Evolutionary conservation across 37 sponge, comb jelly and placozoan genomes (phyloP).

Genomic region (Axinella damicornis): DNA sequence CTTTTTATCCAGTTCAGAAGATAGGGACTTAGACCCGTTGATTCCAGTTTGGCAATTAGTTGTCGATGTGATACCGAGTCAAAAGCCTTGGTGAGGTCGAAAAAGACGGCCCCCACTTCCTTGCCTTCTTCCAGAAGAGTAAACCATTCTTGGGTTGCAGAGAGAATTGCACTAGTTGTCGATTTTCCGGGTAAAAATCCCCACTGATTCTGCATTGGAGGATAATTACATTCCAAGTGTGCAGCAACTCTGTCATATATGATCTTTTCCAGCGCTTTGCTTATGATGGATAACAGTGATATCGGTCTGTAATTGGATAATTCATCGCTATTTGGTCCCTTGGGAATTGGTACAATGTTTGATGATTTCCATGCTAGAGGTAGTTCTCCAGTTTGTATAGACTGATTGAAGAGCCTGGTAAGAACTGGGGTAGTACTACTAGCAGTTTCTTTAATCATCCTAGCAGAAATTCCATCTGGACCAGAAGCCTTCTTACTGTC

Average conservation of each 20-base stretch:
- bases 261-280: not conserved
- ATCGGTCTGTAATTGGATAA: conserved; percentile 26
- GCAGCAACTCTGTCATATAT: not conserved
- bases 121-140: not conserved
- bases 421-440: not conserved
- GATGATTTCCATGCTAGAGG: not conserved
- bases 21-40: not conserved
- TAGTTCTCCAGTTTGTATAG: not conserved
- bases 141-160: not conserved
- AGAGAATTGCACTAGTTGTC: not conserved
- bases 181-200: not conserved
- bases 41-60: conserved; percentile 2
- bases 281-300: not conserved
- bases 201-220: not conserved
- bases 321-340: not conserved
- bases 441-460: conserved; percentile 2
- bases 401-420: not conserved
- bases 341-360: conserved; percentile 3
- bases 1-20: not conserved
- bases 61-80: conserved; percentile 2
- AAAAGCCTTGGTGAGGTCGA: conserved; percentile 6
- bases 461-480: conserved; percentile 12
- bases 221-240: not conserved
- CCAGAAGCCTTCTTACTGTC: not conserved
- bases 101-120: not conserved